phyloP scores from a whole-genome alignment of 1,140 invertebrate genomes.

The Drosophila cardini region DNA sequence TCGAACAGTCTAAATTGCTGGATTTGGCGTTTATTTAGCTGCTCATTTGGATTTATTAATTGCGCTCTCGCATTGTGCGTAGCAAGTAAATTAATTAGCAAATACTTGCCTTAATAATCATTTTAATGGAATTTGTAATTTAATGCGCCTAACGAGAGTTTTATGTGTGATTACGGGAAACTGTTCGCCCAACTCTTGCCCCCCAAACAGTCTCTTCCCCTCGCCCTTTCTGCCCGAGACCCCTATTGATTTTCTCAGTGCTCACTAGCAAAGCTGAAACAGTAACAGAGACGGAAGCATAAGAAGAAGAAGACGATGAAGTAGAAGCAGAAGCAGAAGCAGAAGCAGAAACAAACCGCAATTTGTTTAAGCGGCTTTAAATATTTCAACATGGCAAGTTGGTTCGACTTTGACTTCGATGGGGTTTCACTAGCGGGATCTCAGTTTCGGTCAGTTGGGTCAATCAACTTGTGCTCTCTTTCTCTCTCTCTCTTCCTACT shows the following conservation, averaged over 20 bases:
- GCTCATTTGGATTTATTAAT: slow-evolving; percentile 83
- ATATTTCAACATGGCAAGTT: slow-evolving; percentile 78
- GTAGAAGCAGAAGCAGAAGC: neutral
- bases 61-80: slow-evolving; percentile 71
- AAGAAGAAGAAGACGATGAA: neutral
- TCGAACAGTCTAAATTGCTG: slow-evolving; percentile 26
- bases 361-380: slow-evolving; percentile 83
- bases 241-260: slow-evolving; percentile 67
- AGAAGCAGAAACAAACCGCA: slow-evolving; percentile 58
- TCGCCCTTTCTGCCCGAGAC: neutral
- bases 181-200: neutral
- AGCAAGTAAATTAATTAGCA: slow-evolving; percentile 83
- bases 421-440: slow-evolving; percentile 25
- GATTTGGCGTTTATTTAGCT: slow-evolving; percentile 45
- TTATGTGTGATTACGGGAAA: slow-evolving; percentile 75
- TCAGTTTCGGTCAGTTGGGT: slow-evolving; percentile 50
- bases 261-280: slow-evolving; percentile 14
- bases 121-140: slow-evolving; percentile 84
- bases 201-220: neutral
- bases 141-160: slow-evolving; percentile 84
- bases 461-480: slow-evolving; percentile 54
- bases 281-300: slow-evolving; percentile 7
- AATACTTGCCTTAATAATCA: slow-evolving; percentile 83
- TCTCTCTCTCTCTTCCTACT: neutral
- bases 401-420: slow-evolving; percentile 17